Base-by-base conservation (phyloP, 2,888 invertebrate genomes). In the Tiliacea aurago region DNA sequence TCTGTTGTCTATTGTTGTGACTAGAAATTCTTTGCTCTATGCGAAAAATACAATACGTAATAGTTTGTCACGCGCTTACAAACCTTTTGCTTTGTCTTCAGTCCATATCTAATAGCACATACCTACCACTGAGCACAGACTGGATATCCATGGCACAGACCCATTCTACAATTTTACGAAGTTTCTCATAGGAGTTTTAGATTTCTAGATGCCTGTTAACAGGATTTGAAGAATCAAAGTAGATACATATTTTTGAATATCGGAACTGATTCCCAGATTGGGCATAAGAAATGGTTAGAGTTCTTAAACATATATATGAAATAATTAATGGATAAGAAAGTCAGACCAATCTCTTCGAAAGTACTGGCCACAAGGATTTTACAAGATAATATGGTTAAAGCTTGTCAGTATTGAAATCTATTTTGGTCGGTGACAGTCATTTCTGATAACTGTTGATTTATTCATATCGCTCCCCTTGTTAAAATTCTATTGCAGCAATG, bases 1-100 rank as follows among this genome's bases (percentile, higher is more conserved):
- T 76, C 70, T 83, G 78, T 75, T 83, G 78, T 67, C 80, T 77
- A 84, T 84, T 83, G 80, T 84, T 77, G 23, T 76, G 76, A 73
- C 73, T 83, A 81, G 77, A 84, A 81, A 73, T 65, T 80, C 61
- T 72, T 65, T 70, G 70, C 70, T 70, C 58, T 71, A 68, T 67
- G 65, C 78, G 80, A 70, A 70, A 85, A 73, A 63, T 78, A 78
- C 79, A 84, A 81, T 83, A 70, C 70, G 68, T 78, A 63, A 28
- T 62, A 76, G 49, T 68, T 71, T 75, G 72, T 71, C 58, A 76
- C 68, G 81, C 73, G 59, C 62, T 77, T 70, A 62, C 55, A 72
- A 55, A 72, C 37, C 63, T 70, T 78, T 70, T 68, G 63, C 53
- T 70, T 76, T 70, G 61, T 79, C 33, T 67, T 67, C 58, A 45